Percentiles rank a stretch among this genome's conserved stretches.
These are phyloP conservation scores for Andrena bucephala DNA, from an alignment of 2,888 invertebrate genomes.

Conservation along the genomic window DNA sequence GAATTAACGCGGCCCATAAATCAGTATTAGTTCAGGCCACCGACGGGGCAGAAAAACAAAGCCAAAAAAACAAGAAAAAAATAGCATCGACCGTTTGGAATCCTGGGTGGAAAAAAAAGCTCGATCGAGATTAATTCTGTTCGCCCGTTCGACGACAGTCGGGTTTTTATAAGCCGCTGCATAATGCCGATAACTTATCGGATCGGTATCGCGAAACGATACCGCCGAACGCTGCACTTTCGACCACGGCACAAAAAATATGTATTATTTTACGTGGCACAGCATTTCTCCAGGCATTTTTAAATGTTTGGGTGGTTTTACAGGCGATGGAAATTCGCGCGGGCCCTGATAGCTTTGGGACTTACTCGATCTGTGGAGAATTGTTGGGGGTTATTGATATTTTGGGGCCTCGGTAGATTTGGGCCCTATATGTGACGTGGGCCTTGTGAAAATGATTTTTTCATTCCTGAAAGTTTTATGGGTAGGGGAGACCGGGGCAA, in stretches of 20 bases:
- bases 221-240: slow-evolving; percentile 31
- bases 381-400: no score
- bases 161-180: slow-evolving; percentile 72
- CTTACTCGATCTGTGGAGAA: no score
- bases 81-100: slow-evolving; percentile 23
- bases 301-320: no score
- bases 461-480: no score
- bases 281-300: background rate
- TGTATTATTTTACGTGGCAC: slow-evolving; percentile 25
- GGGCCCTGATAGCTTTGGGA: background rate
- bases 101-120: slow-evolving; percentile 37
- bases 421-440: no score
- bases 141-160: slow-evolving; percentile 69
- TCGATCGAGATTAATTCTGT: slow-evolving; percentile 69
- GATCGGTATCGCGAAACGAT: slow-evolving; percentile 59
- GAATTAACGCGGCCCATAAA: slow-evolving; percentile 70
- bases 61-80: slow-evolving; percentile 7
- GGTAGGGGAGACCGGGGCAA: no score
- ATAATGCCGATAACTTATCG: slow-evolving; percentile 73
- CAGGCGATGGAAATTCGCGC: background rate
- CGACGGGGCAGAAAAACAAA: slow-evolving; percentile 24
- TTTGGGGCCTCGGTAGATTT: no score
- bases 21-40: slow-evolving; percentile 65
- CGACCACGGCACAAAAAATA: slow-evolving; percentile 22
- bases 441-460: no score